Percentiles rank a stretch among this genome's conserved stretches.
Conservation (phyloP, 2,888 invertebrate genomes). For the Buathra laborator region DNA sequence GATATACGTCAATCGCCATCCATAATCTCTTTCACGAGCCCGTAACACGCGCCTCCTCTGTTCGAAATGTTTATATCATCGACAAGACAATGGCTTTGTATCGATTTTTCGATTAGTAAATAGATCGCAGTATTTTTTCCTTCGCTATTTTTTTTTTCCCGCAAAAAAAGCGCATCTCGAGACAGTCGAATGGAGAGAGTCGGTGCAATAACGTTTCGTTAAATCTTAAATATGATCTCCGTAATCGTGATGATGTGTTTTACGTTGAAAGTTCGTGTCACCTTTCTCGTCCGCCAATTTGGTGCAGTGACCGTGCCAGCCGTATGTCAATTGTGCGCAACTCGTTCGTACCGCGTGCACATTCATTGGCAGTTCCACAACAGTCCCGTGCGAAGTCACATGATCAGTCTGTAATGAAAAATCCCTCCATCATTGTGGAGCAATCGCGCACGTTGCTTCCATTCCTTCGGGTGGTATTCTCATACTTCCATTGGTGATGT, state of each 20-base stretch:
- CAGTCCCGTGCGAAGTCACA: conserved; percentile 53
- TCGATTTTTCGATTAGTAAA: neutral
- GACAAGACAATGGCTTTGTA: conserved; percentile 31
- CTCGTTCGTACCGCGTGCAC: conserved; percentile 38
- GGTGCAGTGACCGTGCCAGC: conserved; percentile 64
- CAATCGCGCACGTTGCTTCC: conserved; percentile 85
- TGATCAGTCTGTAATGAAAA: conserved; percentile 78
- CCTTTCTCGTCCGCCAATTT: conserved; percentile 64
- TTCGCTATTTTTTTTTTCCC: neutral
- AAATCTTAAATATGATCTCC: conserved; percentile 59
- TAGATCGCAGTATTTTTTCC: neutral
- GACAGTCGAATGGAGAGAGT: neutral
- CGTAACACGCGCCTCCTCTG: neutral
- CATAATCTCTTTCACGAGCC: conserved; percentile 30
- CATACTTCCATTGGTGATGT: conserved; percentile 86
- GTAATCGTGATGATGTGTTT: conserved; percentile 73
- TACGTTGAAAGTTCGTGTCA: conserved; percentile 73
- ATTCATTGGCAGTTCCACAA: conserved; percentile 51
- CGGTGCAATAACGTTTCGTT: neutral
- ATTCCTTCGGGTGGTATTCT: conserved; percentile 87
- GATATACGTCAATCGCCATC: conserved; percentile 52
- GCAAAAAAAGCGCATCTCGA: conserved; percentile 14
- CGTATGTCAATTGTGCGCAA: conserved; percentile 59
- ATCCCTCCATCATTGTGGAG: conserved; percentile 83
- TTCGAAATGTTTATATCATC: conserved; percentile 3